A percentile compares a stretch with the other conserved stretches of the same genome.
These are phyloP conservation scores for Ia io DNA, from an alignment of 2,113 vertebrate genomes.

Conservation along the genomic window DNA sequence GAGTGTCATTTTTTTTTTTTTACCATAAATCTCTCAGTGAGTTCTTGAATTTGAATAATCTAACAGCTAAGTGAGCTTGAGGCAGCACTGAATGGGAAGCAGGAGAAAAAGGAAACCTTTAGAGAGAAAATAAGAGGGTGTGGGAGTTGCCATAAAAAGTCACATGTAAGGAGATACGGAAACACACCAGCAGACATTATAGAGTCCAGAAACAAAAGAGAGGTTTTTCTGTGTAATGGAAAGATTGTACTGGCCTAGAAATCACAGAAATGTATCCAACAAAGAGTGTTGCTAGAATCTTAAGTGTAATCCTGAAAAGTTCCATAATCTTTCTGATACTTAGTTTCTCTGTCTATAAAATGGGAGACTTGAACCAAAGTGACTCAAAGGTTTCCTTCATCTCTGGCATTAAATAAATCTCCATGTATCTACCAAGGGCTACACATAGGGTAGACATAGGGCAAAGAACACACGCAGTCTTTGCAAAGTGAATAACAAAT, in stretches of 20 bases:
- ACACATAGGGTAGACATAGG: accelerated
- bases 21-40: neutral
- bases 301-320: neutral
- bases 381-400: neutral
- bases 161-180: neutral
- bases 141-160: neutral
- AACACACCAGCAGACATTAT: neutral
- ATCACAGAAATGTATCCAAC: neutral
- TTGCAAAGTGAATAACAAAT: neutral
- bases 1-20: neutral
- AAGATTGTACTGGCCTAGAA: neutral
- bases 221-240: neutral
- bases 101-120: neutral
- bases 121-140: neutral
- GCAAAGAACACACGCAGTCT: neutral
- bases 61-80: neutral
- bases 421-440: neutral
- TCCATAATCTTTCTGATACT: neutral
- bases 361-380: neutral
- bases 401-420: neutral
- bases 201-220: neutral
- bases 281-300: neutral
- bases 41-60: neutral
- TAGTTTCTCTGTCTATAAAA: neutral
- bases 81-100: neutral